Evolutionary conservation across 2,888 invertebrate genomes (phyloP), one percentile per base, ranked within the genome.

Genomic region (Congeria kusceri): DNA sequence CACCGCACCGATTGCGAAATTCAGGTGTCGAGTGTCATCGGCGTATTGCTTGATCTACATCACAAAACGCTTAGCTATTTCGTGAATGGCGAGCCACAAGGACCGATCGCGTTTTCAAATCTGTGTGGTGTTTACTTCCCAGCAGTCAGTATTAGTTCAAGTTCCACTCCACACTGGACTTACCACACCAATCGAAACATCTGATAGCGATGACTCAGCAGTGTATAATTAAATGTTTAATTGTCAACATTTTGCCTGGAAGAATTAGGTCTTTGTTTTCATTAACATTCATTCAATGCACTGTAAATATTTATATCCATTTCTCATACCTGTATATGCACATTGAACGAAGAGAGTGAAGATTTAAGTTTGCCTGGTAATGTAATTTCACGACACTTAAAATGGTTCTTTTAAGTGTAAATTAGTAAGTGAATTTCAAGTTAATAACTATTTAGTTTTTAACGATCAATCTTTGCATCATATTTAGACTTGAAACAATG

Each of bases 81-180:
- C 92, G 97, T 99, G 46, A 98, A 99, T 94, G 98, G 98, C 91
- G 96, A 96, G 92, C 97, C 97, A 29, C 98, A 99, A 94, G 98
- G 98, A 39, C 96, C 96, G 66, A 95, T 98, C 62, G 98, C 98
- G 56, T 98, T 98, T 94, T 96, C 96, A 71, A 97, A 98, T 70
- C 90, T 94, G 28, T 91, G 94, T 85, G 92, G 99, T 15, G 97
- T 98, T 7, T 98, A 98, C 94, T 99, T 98, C 95, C 99, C 99
- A n/a, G 99, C 99, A 0, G 96, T 99, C 86, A 98, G 98, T 91
- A 95, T 99, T 85, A 99, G 98, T 99, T 18, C 97, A 97, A 61
- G 96, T 99, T 28, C 98, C 98, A 11, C 95, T 99, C 70, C 97
- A 98, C 94, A 97, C 99, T 3, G 98, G 98, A 9, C 94, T 99